Base-by-base conservation (phyloP, 1,140 invertebrate species). In the Atopsyche davidsoni region DNA sequence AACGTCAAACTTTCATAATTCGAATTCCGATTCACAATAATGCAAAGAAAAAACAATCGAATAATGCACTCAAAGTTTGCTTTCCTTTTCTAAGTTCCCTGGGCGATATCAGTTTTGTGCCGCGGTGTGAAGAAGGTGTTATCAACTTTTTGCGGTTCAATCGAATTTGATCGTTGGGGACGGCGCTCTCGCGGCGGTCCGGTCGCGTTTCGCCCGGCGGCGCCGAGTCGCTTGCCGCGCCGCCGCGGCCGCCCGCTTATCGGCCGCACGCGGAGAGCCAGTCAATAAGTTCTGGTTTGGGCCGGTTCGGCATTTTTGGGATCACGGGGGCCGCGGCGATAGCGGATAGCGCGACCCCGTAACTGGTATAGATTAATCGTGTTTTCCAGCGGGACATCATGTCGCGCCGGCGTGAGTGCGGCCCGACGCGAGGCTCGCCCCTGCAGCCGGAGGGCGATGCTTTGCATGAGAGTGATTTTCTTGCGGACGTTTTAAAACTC, bases 261-360 rank as follows among this genome's bases (percentile, higher is more conserved):
- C 50, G 49, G 40, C 16, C n/a, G 16, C 7, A 32, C 34, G 25
- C 47, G 45, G 22, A 52, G 43, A 52, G 42, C 32, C 46, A 46
- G 49, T 56, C 44, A 51, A 56, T 50, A 48, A 53, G 32, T 51
- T 54, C 56, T 45, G 36, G 51, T 23, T 31, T n/a, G 14, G 51
- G 38, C 51, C 48, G 44, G 56, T 51, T 51, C 1, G 13, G 17
- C 31, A 51, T 57, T 57, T 58, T 58, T 54, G 48, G 45, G 56
- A 53, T 58, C 56, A 58, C 39, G 44, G 45, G 46, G 56, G 41
- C 55, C 44, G n/a, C 18, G 9, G 35, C 36, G 25, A 32, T 35
- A 22, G 35, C 13, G 25, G 54, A 57, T 57, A 57, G 14, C 32
- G 32, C 46, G 55, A 53, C 55, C 54, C 55, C 43, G 42, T 47